Evolutionary conservation across 37 sponge, comb jelly and placozoan species (phyloP).

Genomic region (Diacarnus erythraeanus): DNA sequence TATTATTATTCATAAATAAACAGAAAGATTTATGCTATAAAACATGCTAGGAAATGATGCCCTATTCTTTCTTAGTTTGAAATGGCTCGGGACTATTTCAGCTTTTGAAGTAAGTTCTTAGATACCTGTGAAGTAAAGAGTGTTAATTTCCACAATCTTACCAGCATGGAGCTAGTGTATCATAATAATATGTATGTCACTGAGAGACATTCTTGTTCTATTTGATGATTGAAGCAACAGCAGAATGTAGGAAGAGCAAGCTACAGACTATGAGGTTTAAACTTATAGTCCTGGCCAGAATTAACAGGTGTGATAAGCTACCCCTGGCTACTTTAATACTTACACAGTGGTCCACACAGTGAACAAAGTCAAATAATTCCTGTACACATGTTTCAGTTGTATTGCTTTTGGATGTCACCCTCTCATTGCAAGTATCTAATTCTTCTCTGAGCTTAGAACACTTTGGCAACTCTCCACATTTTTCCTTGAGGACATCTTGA

Average conservation of each 20-base stretch:
- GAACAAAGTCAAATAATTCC: constrained; percentile 90
- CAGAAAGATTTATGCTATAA: background rate
- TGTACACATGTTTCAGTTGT: constrained; percentile 84
- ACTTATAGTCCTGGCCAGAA: no score
- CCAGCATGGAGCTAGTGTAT: background rate
- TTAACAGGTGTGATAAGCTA: no score
- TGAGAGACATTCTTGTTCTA: no score
- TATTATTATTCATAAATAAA: no score
- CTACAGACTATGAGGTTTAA: no score
- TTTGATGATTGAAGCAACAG: no score
- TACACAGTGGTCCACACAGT: constrained; percentile 92
- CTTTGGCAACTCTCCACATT: constrained; percentile 65
- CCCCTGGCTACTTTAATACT: no score
- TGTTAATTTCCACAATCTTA: background rate
- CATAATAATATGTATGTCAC: background rate
- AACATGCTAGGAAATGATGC: background rate
- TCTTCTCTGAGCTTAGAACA: constrained; percentile 66
- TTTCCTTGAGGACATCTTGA: constrained; percentile 77
- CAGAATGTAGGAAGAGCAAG: no score
- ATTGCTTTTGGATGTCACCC: constrained; percentile 63
- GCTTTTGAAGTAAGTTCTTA: constrained; percentile 62
- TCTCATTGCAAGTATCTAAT: constrained; percentile 74
- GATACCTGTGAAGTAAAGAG: constrained; percentile 47
- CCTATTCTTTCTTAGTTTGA: background rate
- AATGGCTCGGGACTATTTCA: constrained; percentile 31